These are phyloP conservation scores for Rallus limicola DNA, from an alignment of 2,113 vertebrate species.

Conservation along the genomic window DNA sequence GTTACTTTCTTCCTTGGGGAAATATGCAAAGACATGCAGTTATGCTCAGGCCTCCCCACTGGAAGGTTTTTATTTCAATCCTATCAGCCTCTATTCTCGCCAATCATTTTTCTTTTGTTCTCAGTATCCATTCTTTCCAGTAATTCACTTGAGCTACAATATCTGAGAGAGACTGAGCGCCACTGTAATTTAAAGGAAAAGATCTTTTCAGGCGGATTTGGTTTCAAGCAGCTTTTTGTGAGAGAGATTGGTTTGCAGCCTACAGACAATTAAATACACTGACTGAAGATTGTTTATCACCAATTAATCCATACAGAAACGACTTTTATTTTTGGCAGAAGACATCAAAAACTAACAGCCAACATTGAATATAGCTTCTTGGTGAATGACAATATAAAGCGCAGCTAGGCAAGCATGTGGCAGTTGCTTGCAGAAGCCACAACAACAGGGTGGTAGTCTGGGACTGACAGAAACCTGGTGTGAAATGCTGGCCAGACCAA, in stretches of 20 bases:
- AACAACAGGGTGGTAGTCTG: neutral
- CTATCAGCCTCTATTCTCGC: slow-evolving; percentile 72
- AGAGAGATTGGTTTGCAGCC: slow-evolving; percentile 49
- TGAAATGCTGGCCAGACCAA: neutral
- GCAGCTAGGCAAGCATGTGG: neutral
- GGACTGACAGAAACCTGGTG: neutral
- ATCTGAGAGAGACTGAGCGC: slow-evolving; percentile 55
- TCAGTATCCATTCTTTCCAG: slow-evolving; percentile 68
- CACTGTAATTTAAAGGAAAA: slow-evolving; percentile 56
- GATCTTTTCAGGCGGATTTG: slow-evolving; percentile 55
- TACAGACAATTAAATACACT: slow-evolving; percentile 64
- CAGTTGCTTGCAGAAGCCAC: neutral
- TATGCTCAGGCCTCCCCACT: slow-evolving; percentile 59
- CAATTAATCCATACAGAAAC: slow-evolving; percentile 64
- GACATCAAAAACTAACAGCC: neutral
- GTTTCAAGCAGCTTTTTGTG: slow-evolving; percentile 63
- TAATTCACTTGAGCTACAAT: slow-evolving; percentile 70
- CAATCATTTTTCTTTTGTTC: slow-evolving; percentile 78
- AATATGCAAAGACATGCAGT: slow-evolving; percentile 76
- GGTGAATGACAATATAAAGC: neutral
- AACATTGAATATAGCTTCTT: neutral
- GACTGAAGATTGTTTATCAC: slow-evolving; percentile 66
- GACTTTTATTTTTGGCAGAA: slow-evolving; percentile 35
- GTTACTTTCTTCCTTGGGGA: slow-evolving; percentile 74
- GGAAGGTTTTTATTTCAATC: slow-evolving; percentile 74